Percentiles rank a stretch among this genome's conserved stretches.
Evolutionary conservation across 2,888 invertebrate genomes (phyloP).

Genomic region (Ctenicera cuprea): DNA sequence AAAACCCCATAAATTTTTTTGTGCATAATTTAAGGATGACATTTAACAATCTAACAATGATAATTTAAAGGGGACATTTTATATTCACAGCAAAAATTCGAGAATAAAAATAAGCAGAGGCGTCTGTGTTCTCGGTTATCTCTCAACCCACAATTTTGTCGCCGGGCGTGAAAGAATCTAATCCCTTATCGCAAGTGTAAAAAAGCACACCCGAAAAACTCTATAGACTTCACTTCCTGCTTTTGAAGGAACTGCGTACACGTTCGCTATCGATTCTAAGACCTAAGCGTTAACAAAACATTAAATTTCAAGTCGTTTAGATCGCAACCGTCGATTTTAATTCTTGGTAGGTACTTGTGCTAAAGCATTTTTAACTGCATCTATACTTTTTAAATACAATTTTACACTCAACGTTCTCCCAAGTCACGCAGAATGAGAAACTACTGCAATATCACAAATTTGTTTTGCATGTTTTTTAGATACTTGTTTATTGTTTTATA

Average conservation of each 20-base stretch:
- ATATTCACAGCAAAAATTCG: slow-evolving; percentile 1
- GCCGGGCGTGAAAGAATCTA: slow-evolving; percentile 27
- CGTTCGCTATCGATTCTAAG: slow-evolving; percentile 8
- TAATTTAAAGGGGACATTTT: not conserved
- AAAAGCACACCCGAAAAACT: slow-evolving; percentile 25
- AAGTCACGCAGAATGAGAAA: slow-evolving; percentile 2
- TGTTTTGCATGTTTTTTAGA: too few species aligned
- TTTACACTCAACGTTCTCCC: slow-evolving; percentile 3
- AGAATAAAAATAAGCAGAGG: not conserved
- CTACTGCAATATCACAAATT: too few species aligned
- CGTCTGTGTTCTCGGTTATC: slow-evolving; percentile 16
- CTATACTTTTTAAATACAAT: slow-evolving; percentile 6
- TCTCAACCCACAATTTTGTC: slow-evolving; percentile 18
- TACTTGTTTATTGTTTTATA: too few species aligned
- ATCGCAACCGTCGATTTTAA: not conserved
- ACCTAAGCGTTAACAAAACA: not conserved
- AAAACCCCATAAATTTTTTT: not conserved
- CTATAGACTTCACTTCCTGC: slow-evolving; percentile 26
- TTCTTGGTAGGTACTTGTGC: not conserved
- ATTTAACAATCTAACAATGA: slow-evolving; percentile 14
- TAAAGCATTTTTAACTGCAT: not conserved
- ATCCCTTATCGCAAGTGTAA: slow-evolving; percentile 34
- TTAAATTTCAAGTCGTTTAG: not conserved
- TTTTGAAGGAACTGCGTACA: slow-evolving; percentile 17
- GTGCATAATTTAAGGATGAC: slow-evolving; percentile 1